Evolutionary conservation across 2,888 invertebrate genomes (phyloP).

Genomic region (Eupithecia exiguata): DNA sequence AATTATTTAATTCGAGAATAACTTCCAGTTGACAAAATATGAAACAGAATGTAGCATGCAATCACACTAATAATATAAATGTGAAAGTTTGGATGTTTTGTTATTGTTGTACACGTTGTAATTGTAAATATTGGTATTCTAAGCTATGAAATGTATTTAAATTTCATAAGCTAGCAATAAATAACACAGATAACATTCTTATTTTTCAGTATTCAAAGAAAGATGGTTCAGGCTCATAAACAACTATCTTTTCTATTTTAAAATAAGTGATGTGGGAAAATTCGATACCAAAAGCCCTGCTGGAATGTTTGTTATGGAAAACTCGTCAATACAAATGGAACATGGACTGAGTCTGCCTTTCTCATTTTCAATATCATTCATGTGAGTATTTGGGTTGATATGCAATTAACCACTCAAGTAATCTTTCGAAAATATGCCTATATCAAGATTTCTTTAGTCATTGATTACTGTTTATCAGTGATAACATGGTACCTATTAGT

Average conservation of each 20-base stretch:
- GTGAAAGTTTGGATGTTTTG: no score
- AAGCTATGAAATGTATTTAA: not conserved
- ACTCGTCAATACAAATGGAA: conserved; percentile 87
- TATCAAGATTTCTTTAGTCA: not conserved
- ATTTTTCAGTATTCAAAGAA: conserved; percentile 87
- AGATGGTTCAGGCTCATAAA: conserved; percentile 90
- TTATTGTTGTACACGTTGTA: no score
- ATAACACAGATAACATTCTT: conserved; percentile 25
- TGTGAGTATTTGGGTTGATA: conserved; percentile 64
- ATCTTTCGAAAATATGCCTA: not conserved
- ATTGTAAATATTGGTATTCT: no score
- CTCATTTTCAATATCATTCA: conserved; percentile 89
- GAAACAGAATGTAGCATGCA: not conserved
- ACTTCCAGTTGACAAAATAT: not conserved
- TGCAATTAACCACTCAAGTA: not conserved
- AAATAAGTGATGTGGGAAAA: conserved; percentile 86
- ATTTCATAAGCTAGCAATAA: not conserved
- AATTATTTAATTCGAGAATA: not conserved
- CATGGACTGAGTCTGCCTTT: conserved; percentile 87
- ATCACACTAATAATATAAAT: no score
- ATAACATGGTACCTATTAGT: not conserved
- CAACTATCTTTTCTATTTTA: conserved; percentile 91
- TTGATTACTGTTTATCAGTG: not conserved
- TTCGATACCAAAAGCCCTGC: conserved; percentile 86
- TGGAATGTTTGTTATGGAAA: conserved; percentile 90